Conservation (phyloP, 2,797 vertebrate species). For the Champsocephalus esox region DNA sequence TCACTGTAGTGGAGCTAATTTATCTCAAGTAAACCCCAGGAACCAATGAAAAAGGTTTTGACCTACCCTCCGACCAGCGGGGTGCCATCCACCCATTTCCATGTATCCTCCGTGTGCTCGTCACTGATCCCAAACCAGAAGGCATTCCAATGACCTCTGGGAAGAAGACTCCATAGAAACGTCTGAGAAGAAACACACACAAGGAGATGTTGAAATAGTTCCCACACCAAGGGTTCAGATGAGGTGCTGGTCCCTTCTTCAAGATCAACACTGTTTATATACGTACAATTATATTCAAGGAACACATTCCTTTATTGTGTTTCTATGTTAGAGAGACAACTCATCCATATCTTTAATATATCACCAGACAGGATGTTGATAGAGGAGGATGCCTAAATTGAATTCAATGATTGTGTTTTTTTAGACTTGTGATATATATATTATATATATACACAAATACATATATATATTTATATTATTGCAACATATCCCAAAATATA, state of each 20-base stretch:
- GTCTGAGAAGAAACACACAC: slow-evolving; percentile 50
- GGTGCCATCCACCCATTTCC: slow-evolving; percentile 82
- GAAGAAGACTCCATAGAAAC: slow-evolving; percentile 79
- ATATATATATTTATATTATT: too few relatives aligned
- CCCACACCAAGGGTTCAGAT: too few relatives aligned
- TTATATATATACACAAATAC: too few relatives aligned
- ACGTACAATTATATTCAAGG: not conserved
- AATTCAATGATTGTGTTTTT: not conserved
- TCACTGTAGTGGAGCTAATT: not conserved
- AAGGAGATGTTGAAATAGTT: not conserved
- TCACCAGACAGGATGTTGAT: not conserved
- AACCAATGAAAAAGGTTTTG: not conserved
- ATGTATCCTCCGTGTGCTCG: slow-evolving; percentile 67
- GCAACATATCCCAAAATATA: too few relatives aligned
- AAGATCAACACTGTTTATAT: too few relatives aligned
- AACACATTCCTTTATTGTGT: not conserved
- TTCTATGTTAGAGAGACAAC: not conserved
- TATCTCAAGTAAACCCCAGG: too few relatives aligned
- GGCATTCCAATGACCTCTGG: slow-evolving; percentile 79
- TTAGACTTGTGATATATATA: not conserved
- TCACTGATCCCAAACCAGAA: slow-evolving; percentile 84
- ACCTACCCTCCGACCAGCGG: slow-evolving; percentile 72
- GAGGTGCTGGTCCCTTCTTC: too few relatives aligned
- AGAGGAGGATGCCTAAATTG: not conserved
- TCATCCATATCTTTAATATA: too few relatives aligned